Percentiles rank a stretch among this genome's conserved stretches.
These are phyloP conservation scores for Bothrops jararaca DNA, from an alignment of 2,113 vertebrate genomes.

Conservation along the genomic window DNA sequence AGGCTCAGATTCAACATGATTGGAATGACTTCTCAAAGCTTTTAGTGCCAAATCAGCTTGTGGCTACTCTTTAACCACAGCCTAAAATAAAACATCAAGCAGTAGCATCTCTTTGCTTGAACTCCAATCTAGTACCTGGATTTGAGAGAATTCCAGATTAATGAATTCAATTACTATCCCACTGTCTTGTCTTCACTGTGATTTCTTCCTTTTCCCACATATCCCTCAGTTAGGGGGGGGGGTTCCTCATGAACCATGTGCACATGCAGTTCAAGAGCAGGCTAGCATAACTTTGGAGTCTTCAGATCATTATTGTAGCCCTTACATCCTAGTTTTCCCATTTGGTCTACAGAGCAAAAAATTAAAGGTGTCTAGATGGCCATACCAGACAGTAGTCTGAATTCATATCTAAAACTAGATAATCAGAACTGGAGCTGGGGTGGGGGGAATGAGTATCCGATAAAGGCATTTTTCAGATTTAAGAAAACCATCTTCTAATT, in stretches of 20 bases:
- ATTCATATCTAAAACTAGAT: background rate
- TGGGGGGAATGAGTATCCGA: background rate
- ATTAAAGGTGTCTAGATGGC: background rate
- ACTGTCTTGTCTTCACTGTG: background rate
- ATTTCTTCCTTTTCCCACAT: background rate
- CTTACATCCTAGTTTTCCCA: background rate
- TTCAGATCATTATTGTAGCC: background rate
- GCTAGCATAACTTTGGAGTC: background rate
- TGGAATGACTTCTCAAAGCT: conserved; percentile 10
- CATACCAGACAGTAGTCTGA: background rate
- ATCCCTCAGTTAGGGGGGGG: background rate
- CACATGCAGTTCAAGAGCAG: background rate
- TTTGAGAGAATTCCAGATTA: background rate
- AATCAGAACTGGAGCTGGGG: background rate
- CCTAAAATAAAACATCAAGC: conserved; percentile 6
- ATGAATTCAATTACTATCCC: background rate
- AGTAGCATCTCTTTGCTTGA: conserved; percentile 7
- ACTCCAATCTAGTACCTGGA: background rate
- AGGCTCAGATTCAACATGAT: conserved; percentile 20
- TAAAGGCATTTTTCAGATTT: background rate
- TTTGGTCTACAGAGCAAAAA: background rate
- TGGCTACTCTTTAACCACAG: conserved; percentile 17
- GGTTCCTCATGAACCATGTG: background rate
- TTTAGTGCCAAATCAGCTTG: conserved; percentile 32
- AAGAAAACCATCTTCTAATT: background rate